A percentile compares a stretch with the other conserved stretches of the same genome.
Evolutionary conservation across 2,888 invertebrate species (phyloP).

Genomic region (Myathropa florea): DNA sequence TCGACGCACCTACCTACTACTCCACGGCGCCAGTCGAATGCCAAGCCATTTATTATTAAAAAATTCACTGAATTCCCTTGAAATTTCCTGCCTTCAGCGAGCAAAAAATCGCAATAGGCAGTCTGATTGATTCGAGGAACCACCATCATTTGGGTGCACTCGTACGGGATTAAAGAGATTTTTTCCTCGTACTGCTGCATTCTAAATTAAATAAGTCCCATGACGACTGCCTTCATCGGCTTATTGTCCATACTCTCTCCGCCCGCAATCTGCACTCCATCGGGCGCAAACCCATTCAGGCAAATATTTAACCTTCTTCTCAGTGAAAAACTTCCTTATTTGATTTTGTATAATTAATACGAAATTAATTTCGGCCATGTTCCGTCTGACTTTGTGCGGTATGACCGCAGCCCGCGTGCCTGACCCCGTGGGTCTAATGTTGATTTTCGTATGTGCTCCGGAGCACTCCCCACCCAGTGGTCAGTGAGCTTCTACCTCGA

Average conservation of each 20-base stretch:
- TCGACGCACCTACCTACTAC: too few relatives aligned
- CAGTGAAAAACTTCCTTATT: conserved; percentile 47
- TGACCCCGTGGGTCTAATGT: conserved; percentile 54
- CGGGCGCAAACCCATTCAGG: conserved; percentile 5
- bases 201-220: neutral
- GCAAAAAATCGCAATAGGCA: too few relatives aligned
- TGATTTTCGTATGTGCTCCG: conserved; percentile 67
- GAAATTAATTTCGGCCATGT: conserved; percentile 58
- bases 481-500: neutral
- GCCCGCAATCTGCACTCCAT: neutral
- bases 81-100: too few relatives aligned
- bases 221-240: neutral
- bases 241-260: too few relatives aligned
- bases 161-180: neutral
- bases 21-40: too few relatives aligned
- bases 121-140: too few relatives aligned
- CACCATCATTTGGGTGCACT: neutral
- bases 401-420: neutral
- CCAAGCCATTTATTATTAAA: too few relatives aligned
- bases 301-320: conserved; percentile 60
- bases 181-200: neutral
- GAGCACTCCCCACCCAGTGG: neutral
- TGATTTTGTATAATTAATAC: conserved; percentile 69
- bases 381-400: conserved; percentile 21
- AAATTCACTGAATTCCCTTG: too few relatives aligned